Base-by-base conservation (phyloP, 2,888 invertebrate genomes). In the Harpagoxenus sublaevis region DNA sequence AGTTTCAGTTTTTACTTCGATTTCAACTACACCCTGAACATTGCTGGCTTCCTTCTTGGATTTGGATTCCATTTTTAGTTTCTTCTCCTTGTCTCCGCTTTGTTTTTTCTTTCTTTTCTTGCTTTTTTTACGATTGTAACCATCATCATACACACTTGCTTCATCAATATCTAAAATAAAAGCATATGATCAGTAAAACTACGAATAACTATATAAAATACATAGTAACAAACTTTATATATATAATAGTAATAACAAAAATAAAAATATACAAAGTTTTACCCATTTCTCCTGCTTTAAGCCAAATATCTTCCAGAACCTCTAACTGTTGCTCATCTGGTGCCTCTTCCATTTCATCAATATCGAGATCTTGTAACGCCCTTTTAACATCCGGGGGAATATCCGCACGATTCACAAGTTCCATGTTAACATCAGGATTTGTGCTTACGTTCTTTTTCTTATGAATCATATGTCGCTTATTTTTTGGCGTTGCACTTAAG, bases 261-360 rank as follows among this genome's bases (percentile, higher is more conserved):
- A 60, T 35, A 77, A 39, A 15, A 68, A 70, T 45, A 12, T 51
- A 83, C 48, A 18, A 70, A 75, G 68, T 88, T 92, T 93, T 93
- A 96, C 96, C 97, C 95, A 97, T 97, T 95, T 97, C 97, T 68
- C 97, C 97, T 51, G 97, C 97, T 95, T 97, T 98, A 15, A 97
- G 93, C 97, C 97, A 98, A 89, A 97, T 97, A 92, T 97, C 97
- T 95, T 97, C 97, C 4, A 97, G 95, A 6, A 96, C 97, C 94
- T 97, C 97, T 51, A 97, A 93, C 87, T 97, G 97, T 65, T 97
- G 96, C 90, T 97, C 97, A 92, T 97, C 97, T 0, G 97, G 97
- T 65, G 95, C 95, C 92, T 96, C 96, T 92, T 94, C 91, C 3
- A 92, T 90, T 88, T 96, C 96, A 91, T 96, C 96, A 51, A 96